A percentile compares a stretch with the other conserved stretches of the same genome.
These are phyloP conservation scores for Regulus satrapa DNA, from an alignment of 2,113 vertebrate species.

Conservation along the genomic window DNA sequence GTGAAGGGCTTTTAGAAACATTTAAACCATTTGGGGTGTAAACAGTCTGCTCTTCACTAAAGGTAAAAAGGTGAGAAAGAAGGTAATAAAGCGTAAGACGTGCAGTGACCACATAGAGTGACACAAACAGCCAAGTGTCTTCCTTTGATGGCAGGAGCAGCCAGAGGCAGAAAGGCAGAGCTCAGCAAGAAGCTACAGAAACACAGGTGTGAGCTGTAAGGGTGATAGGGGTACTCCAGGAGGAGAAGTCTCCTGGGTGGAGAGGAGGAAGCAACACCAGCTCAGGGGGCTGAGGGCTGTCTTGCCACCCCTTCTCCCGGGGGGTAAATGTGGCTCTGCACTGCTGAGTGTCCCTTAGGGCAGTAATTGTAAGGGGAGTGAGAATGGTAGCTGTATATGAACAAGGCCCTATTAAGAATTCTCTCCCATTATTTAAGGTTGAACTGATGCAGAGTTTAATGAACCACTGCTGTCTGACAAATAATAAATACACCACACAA, in stretches of 20 bases:
- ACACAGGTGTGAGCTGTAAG: neutral
- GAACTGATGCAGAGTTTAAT: neutral
- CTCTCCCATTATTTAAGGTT: neutral
- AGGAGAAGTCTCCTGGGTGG: neutral
- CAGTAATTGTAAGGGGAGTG: neutral
- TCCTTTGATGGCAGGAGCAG: neutral
- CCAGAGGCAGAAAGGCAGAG: neutral
- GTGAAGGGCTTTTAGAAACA: constrained; percentile 22
- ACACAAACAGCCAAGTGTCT: neutral
- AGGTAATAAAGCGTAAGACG: neutral
- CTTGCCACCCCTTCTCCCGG: neutral
- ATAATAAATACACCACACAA: constrained; percentile 1
- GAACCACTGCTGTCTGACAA: constrained; percentile 7
- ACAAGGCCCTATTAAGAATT: neutral
- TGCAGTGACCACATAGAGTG: neutral
- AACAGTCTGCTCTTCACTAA: neutral
- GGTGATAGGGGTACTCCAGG: neutral
- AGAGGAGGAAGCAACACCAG: neutral
- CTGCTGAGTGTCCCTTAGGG: neutral
- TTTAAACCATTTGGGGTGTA: neutral
- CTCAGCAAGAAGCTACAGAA: neutral
- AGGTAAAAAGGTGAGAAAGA: neutral
- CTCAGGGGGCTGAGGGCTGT: neutral
- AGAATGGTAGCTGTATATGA: neutral
- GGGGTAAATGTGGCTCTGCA: accelerated